A percentile compares a stretch with the other conserved stretches of the same genome.
Evolutionary conservation across 2,888 invertebrate species (phyloP).

Genomic region (Folsomia manolachei): DNA sequence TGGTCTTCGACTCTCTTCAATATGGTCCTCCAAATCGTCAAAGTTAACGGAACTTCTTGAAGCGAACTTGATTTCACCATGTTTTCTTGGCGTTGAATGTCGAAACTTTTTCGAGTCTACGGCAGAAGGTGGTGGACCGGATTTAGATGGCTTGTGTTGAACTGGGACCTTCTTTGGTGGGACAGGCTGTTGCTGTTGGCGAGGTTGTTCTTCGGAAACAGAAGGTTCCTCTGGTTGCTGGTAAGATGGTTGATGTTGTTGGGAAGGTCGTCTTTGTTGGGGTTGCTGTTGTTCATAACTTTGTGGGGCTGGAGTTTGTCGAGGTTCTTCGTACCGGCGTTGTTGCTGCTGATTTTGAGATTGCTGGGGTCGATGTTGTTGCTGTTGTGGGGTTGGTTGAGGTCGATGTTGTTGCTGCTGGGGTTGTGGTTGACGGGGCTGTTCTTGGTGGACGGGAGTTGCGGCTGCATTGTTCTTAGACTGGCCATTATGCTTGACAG

Average conservation of each 20-base stretch:
- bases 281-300: conserved; percentile 12
- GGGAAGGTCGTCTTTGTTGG: conserved; percentile 13
- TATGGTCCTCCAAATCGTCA: conserved; percentile 32
- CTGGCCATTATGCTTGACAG: background rate
- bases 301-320: conserved; percentile 10
- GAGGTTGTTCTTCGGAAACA: background rate
- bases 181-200: conserved; percentile 18
- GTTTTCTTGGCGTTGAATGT: conserved; percentile 48
- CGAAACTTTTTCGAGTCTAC: conserved; percentile 42
- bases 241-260: conserved; percentile 10
- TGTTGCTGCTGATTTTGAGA: background rate
- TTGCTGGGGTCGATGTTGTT: background rate
- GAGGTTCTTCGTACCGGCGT: background rate
- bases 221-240: background rate
- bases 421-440: background rate
- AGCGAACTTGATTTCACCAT: conserved; percentile 47
- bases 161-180: conserved; percentile 17
- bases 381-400: background rate
- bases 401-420: background rate
- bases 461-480: conserved; percentile 8
- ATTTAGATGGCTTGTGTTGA: conserved; percentile 1
- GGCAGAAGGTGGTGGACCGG: conserved; percentile 22
- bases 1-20: conserved; percentile 47
- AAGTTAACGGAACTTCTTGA: conserved; percentile 27
- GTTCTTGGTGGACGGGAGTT: conserved; percentile 1